Evolutionary conservation across 2,797 vertebrate species (phyloP).

Genomic region (Platalea minor): DNA sequence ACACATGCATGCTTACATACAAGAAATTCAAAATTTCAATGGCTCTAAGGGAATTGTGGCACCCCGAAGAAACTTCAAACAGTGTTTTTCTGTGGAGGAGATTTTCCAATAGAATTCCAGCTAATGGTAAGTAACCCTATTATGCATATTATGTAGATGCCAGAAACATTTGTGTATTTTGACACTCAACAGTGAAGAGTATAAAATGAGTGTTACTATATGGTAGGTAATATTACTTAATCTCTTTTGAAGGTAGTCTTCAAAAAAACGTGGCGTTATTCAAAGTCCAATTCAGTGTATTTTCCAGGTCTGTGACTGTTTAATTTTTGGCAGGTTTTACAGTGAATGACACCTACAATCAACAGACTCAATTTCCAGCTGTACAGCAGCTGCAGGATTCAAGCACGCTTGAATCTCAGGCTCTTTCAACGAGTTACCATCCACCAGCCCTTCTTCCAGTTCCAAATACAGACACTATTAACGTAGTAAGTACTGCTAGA

Average conservation of each 20-base stretch:
- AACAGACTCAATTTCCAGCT: conserved; percentile 85
- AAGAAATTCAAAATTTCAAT: conserved; percentile 72
- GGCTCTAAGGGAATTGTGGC: conserved; percentile 68
- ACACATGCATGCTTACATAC: conserved; percentile 72
- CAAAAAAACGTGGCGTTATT: not conserved
- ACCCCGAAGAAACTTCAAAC: conserved; percentile 68
- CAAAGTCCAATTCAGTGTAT: not conserved
- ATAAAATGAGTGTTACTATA: not conserved
- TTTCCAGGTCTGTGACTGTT: conserved; percentile 16
- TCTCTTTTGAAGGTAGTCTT: not conserved
- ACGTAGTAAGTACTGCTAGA: conserved; percentile 67
- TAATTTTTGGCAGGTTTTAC: conserved; percentile 82
- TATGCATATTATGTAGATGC: not conserved
- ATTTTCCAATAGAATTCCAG: conserved; percentile 70
- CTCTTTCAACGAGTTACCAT: conserved; percentile 91
- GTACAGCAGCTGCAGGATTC: conserved; percentile 99
- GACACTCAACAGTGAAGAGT: not conserved
- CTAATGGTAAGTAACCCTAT: conserved; percentile 60
- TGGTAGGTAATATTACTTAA: not conserved
- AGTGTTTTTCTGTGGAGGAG: conserved; percentile 69
- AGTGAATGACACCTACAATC: conserved; percentile 87
- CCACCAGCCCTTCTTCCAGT: conserved; percentile 87
- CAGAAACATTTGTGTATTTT: not conserved
- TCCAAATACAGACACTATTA: conserved; percentile 78
- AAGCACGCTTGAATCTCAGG: conserved; percentile 97